phyloP scores from a whole-genome alignment of 1,140 invertebrate species.

The Anagrus nilaparvatae region DNA sequence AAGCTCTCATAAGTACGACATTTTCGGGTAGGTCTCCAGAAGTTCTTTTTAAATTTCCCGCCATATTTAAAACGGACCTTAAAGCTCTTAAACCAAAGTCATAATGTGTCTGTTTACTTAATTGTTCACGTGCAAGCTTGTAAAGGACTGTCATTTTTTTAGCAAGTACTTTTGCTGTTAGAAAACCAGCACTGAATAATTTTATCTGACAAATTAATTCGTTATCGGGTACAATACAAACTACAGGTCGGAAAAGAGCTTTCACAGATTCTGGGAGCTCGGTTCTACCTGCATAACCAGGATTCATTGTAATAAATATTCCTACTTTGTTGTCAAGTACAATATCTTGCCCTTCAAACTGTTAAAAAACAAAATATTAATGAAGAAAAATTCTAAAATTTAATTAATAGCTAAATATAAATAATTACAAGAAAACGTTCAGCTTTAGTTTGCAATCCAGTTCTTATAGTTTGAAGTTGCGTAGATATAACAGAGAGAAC shows the following conservation, averaged over 20 bases:
- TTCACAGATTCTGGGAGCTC: conserved; percentile 87
- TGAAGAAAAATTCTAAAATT: conserved; percentile 19
- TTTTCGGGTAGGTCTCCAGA: conserved; percentile 69
- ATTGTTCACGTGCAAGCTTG: conserved; percentile 69
- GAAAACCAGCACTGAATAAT: conserved; percentile 82
- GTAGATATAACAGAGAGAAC: conserved; percentile 86
- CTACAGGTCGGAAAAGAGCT: conserved; percentile 78
- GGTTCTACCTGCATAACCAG: conserved; percentile 79
- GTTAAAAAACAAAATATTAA: conserved; percentile 12
- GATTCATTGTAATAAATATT: conserved; percentile 92
- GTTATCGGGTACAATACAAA: conserved; percentile 79
- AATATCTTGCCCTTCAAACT: conserved; percentile 82
- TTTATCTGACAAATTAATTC: conserved; percentile 87
- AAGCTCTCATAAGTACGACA: conserved; percentile 76
- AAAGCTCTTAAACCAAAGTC: conserved; percentile 86
- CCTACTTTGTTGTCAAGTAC: conserved; percentile 72
- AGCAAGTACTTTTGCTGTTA: conserved; percentile 74
- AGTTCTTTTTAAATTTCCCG: conserved; percentile 70
- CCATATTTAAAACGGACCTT: conserved; percentile 82
- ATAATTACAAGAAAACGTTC: conserved; percentile 56
- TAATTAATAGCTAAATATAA: background rate
- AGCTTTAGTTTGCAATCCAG: conserved; percentile 63
- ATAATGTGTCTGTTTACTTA: conserved; percentile 88
- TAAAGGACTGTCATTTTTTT: conserved; percentile 91
- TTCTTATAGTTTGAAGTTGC: conserved; percentile 79